These are phyloP conservation scores for Glaucomys volans DNA, from an alignment of 2,113 vertebrate species.

Conservation along the genomic window DNA sequence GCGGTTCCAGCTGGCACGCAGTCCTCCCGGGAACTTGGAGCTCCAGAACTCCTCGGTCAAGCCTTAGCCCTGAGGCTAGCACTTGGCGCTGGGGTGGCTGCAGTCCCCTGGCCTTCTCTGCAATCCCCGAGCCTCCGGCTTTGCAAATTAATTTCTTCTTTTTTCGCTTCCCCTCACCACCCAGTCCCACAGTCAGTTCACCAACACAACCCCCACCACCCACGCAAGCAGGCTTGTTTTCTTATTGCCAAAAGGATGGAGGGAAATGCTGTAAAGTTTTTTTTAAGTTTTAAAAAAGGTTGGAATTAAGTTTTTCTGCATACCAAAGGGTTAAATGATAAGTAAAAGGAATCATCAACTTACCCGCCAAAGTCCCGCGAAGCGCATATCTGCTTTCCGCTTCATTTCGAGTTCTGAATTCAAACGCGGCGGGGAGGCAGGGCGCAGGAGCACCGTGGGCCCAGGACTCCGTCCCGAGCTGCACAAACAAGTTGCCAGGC, in stretches of 20 bases:
- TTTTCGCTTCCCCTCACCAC: background rate
- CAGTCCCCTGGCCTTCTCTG: background rate
- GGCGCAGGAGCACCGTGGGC: background rate
- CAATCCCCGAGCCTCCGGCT: background rate
- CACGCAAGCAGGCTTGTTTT: background rate
- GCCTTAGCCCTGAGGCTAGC: background rate
- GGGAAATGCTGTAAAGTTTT: background rate
- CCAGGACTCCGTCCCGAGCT: background rate
- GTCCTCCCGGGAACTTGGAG: background rate
- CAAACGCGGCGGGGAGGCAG: conserved; percentile 43
- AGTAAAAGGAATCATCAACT: conserved; percentile 74
- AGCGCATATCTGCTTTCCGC: conserved; percentile 72
- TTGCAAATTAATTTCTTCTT: background rate
- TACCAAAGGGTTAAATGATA: conserved; percentile 38
- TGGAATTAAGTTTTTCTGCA: conserved; percentile 27
- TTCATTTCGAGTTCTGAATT: conserved; percentile 74
- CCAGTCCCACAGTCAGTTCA: background rate
- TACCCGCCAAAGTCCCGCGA: conserved; percentile 83
- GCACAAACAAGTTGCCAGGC: conserved; percentile 67
- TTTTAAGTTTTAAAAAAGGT: background rate
- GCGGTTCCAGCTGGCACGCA: conserved; percentile 49
- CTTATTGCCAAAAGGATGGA: background rate
- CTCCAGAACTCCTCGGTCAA: conserved; percentile 25
- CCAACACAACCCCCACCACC: background rate
- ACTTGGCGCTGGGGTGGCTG: background rate